Evolutionary conservation across 2,113 vertebrate species (phyloP).

Genomic region (Mesoclemmys tuberculata): DNA sequence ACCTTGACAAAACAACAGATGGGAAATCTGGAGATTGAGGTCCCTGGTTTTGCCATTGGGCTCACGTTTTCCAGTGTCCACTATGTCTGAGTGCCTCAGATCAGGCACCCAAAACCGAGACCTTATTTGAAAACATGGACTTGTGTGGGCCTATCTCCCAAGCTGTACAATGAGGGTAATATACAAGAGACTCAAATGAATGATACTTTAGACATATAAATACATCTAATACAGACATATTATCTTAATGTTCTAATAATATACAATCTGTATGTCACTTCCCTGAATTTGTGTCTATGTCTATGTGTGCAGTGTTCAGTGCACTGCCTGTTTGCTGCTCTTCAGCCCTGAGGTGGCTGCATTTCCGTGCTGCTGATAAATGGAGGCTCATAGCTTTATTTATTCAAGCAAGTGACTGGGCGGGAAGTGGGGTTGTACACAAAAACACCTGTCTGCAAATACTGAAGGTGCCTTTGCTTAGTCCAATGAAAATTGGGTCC

Average conservation of each 20-base stretch:
- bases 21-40: neutral
- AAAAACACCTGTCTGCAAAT: neutral
- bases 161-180: neutral
- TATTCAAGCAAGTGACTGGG: neutral
- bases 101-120: neutral
- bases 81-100: neutral
- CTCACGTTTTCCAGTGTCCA: neutral
- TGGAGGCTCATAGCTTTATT: neutral
- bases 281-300: neutral
- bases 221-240: neutral
- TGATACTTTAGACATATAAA: accelerated
- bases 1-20: neutral
- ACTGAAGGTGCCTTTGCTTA: accelerated
- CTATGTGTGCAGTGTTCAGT: neutral
- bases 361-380: neutral
- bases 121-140: neutral
- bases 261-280: neutral
- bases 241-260: neutral
- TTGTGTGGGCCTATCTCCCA: neutral
- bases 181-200: neutral
- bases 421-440: neutral
- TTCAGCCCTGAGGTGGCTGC: neutral
- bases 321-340: neutral
- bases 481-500: neutral
- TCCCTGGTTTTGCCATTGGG: neutral